These are phyloP conservation scores for Erethizon dorsatum DNA, from an alignment of 2,797 vertebrate genomes.

Conservation along the genomic window DNA sequence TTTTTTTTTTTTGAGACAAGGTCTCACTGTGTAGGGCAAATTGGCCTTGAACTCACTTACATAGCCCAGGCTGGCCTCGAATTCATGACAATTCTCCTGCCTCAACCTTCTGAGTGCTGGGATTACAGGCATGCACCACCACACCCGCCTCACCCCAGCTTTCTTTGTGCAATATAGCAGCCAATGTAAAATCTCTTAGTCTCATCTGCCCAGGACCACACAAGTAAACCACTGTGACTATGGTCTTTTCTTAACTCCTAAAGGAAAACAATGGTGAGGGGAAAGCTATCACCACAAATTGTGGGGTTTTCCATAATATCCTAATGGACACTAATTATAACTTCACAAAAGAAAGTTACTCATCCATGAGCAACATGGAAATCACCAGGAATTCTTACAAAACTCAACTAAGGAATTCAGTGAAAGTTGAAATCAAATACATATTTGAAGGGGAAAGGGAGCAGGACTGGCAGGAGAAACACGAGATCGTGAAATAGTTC, in stretches of 20 bases:
- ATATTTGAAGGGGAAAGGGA: background rate
- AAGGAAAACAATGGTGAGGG: background rate
- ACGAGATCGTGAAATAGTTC: background rate
- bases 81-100: too few species aligned
- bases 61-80: too few species aligned
- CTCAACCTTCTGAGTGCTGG: too few species aligned
- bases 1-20: too few species aligned
- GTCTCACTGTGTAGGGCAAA: too few species aligned
- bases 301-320: background rate
- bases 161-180: background rate
- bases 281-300: background rate
- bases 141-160: background rate
- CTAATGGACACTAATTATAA: background rate
- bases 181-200: background rate
- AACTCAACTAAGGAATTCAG: background rate
- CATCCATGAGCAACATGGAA: background rate
- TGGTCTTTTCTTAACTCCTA: background rate
- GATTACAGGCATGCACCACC: too few species aligned
- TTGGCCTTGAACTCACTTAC: too few species aligned
- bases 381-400: conserved; percentile 39
- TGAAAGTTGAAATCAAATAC: conserved; percentile 19
- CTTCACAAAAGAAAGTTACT: background rate
- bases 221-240: background rate
- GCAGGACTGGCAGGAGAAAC: background rate
- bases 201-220: background rate